These are phyloP conservation scores for Spondyliosoma cantharus DNA, from an alignment of 2,797 vertebrate species.

Conservation along the genomic window DNA sequence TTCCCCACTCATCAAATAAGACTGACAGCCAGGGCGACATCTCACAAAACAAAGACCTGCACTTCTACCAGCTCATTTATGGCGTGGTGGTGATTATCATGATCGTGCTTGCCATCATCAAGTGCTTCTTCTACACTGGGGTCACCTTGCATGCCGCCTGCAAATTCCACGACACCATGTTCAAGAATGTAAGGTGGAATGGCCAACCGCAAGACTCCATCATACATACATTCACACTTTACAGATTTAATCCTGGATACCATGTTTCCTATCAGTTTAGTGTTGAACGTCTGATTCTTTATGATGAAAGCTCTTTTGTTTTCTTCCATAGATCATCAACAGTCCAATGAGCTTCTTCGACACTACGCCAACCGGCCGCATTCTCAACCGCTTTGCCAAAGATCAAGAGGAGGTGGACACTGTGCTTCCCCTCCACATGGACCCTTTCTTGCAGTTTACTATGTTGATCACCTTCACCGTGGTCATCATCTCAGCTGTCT, in stretches of 20 bases:
- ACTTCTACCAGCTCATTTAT: slow-evolving; percentile 82
- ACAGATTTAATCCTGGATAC: no score
- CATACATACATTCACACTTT: neutral
- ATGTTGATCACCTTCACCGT: slow-evolving; percentile 78
- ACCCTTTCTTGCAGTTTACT: slow-evolving; percentile 85
- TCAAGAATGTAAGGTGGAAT: slow-evolving; percentile 78
- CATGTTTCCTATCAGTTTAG: no score
- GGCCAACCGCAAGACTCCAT: neutral
- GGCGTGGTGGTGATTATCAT: slow-evolving; percentile 66
- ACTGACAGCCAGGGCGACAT: slow-evolving; percentile 32
- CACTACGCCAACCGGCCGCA: slow-evolving; percentile 85
- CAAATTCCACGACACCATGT: slow-evolving; percentile 83
- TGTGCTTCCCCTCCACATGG: slow-evolving; percentile 82
- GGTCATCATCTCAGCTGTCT: slow-evolving; percentile 77
- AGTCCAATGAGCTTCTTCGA: slow-evolving; percentile 90
- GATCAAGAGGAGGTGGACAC: slow-evolving; percentile 87
- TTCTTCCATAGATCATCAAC: slow-evolving; percentile 77
- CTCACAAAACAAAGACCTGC: slow-evolving; percentile 73
- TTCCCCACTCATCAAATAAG: neutral
- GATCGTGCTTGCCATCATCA: slow-evolving; percentile 69
- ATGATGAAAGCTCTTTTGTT: neutral
- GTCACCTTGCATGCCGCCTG: slow-evolving; percentile 81
- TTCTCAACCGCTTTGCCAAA: slow-evolving; percentile 90
- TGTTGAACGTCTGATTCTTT: no score
- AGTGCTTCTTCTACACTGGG: slow-evolving; percentile 81